Evolutionary conservation across 2,797 vertebrate genomes (phyloP).

Genomic region (Tadarida brasiliensis): DNA sequence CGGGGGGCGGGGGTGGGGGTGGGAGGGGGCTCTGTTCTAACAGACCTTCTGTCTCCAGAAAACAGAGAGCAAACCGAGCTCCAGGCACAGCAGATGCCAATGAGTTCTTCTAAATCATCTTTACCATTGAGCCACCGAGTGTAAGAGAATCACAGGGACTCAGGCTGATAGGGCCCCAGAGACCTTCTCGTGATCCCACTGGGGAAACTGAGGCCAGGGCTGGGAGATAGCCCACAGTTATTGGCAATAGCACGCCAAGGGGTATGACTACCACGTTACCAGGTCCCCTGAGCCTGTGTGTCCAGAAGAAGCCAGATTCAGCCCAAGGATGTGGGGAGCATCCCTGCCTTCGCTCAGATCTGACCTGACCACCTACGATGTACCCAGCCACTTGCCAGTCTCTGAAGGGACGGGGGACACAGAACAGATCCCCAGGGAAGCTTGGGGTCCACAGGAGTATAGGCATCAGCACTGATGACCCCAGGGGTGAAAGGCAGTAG

Average conservation of each 20-base stretch:
- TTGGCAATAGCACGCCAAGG: background rate
- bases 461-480: background rate
- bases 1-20: background rate
- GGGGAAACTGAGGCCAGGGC: background rate
- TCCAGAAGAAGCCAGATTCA: background rate
- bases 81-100: background rate
- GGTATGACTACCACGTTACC: background rate
- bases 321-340: background rate
- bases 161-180: background rate
- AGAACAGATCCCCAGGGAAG: background rate
- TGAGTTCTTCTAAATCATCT: background rate
- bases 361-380: background rate
- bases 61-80: background rate
- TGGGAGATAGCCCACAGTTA: background rate
- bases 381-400: background rate
- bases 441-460: background rate
- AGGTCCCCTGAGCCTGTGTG: background rate
- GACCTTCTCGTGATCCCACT: background rate
- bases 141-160: background rate
- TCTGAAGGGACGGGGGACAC: background rate
- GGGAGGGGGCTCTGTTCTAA: background rate
- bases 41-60: background rate
- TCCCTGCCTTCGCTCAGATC: rapidly evolving
- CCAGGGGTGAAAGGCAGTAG: background rate
- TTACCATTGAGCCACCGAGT: background rate